These are phyloP conservation scores for Musca domestica DNA, from an alignment of 1,140 invertebrate genomes.

Conservation along the genomic window DNA sequence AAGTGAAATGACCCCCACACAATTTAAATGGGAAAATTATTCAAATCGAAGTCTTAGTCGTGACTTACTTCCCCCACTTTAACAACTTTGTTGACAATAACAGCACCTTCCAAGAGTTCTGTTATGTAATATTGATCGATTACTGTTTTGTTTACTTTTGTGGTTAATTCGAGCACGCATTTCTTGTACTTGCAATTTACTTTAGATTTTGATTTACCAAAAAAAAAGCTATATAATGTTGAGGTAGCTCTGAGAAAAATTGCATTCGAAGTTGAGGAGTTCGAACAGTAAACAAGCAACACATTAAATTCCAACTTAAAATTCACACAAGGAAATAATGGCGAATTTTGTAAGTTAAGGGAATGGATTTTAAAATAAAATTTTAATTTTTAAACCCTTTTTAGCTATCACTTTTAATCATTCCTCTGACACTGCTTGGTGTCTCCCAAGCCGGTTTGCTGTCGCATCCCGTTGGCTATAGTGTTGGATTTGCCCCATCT, in stretches of 20 bases:
- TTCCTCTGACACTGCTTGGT: background rate
- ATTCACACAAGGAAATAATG: too few species aligned
- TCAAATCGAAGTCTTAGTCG: background rate
- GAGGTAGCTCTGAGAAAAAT: too few species aligned
- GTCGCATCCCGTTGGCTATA: background rate
- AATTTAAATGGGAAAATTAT: too few species aligned
- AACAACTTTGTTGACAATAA: background rate
- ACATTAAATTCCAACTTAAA: too few species aligned
- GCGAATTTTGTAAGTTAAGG: too few species aligned
- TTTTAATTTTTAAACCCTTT: too few species aligned
- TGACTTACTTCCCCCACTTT: background rate
- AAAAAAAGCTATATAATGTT: too few species aligned
- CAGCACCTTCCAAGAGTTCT: background rate
- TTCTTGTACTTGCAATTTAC: slow-evolving; percentile 7
- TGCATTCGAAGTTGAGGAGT: too few species aligned
- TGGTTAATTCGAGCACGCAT: slow-evolving; percentile 5
- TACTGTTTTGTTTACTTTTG: background rate
- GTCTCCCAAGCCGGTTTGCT: background rate
- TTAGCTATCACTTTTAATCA: too few species aligned
- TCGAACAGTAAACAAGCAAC: too few species aligned
- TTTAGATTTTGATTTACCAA: background rate
- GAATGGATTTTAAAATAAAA: too few species aligned
- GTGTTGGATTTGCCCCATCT: background rate
- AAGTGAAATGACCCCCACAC: background rate
- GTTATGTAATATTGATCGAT: background rate